A percentile compares a stretch with the other conserved stretches of the same genome.
These are phyloP conservation scores for Podarcis siculus DNA, from an alignment of 2,797 vertebrate species.

Conservation along the genomic window DNA sequence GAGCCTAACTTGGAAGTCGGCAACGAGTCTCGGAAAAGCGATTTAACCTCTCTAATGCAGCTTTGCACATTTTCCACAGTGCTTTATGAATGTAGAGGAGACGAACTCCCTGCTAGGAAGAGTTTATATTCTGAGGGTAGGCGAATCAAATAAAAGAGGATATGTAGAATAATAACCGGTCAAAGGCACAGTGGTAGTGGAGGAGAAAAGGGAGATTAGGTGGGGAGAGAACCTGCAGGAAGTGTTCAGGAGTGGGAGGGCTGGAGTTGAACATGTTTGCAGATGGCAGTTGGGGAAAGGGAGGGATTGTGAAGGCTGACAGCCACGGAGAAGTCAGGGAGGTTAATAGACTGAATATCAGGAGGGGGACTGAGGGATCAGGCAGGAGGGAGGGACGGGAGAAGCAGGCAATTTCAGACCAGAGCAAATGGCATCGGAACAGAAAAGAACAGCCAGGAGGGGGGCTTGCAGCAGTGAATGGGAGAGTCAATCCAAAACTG, in stretches of 20 bases:
- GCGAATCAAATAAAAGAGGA: neutral
- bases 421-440: neutral
- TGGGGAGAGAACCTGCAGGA: neutral
- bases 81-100: constrained; percentile 2
- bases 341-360: neutral
- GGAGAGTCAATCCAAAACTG: constrained; percentile 4
- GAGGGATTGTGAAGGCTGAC: constrained; percentile 11
- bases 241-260: neutral
- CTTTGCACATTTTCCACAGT: constrained; percentile 11
- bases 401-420: neutral
- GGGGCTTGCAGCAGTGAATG: neutral
- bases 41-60: constrained; percentile 37
- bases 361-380: neutral
- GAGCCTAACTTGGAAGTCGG: constrained; percentile 34
- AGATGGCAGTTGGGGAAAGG: neutral
- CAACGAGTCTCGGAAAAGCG: constrained; percentile 37
- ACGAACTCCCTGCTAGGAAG: constrained; percentile 24
- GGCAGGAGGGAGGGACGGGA: neutral
- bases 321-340: neutral
- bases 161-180: constrained; percentile 16
- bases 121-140: constrained; percentile 29
- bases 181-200: neutral
- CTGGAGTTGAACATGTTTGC: neutral
- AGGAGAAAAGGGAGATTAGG: neutral
- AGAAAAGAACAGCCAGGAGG: constrained; percentile 11